Base-by-base conservation (phyloP, 1,140 invertebrate genomes). In the Cephus cinctus region DNA sequence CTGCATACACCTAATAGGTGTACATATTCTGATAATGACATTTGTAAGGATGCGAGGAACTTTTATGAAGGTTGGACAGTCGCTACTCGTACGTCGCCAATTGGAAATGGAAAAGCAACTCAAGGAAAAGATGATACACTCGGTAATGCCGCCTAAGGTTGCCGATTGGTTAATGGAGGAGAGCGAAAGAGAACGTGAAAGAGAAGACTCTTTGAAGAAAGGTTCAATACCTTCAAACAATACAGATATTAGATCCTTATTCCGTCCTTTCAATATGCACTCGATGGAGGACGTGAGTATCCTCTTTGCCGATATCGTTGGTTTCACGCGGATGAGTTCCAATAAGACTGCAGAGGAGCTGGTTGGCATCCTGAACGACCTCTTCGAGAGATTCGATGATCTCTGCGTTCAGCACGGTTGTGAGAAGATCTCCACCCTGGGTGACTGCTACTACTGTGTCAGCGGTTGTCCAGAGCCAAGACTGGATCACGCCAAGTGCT, bases 51-150 rank as follows among this genome's bases (percentile, higher is more conserved):
- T 93, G 85, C 81, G 93, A 14, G 94, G 93, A 43, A 97, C 94
- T 4, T 98, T 98, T 76, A 93, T 96, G 86, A 96, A 96, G 79
- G 92, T 98, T 35, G 93, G 94, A 0, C 93, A 97, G 67, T 95
- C 93, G 48, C 68, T 94, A 11, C 70, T 94, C 43, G 93, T 95
- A 1, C 77, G 92, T 16, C 81, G 87, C 35, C 92, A 97, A 61
- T 73, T 98, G 21, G 90, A 96, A 72, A 84, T 92, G 77, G 95
- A 98, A 67, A 96, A 95, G 56, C 88, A 92, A 56, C 77, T 97
- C 4, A 97, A 96, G 69, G 94, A 97, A 65, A 94, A 96, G 69
- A 97, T 97, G 93, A 97, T 98, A 63, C 90, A 94, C 67, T 96
- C 92, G 3, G 89, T 98, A 19, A 98, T 97, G 94, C 94, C 94